Evolutionary conservation across 2,888 invertebrate species (phyloP).

Genomic region (Sussaba pulchella): DNA sequence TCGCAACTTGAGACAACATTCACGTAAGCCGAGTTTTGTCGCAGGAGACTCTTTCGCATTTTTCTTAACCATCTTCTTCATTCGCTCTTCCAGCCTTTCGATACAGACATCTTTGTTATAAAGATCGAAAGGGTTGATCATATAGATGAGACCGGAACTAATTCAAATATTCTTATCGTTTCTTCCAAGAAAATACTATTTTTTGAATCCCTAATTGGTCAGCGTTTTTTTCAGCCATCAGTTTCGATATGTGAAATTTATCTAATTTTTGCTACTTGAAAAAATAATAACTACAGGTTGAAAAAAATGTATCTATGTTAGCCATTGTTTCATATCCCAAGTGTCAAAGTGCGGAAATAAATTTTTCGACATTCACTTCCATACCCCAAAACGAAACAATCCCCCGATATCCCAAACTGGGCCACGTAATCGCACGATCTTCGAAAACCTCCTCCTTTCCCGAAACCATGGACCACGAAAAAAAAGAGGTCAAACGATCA

Average conservation of each 20-base stretch:
- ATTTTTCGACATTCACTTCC: too few relatives aligned
- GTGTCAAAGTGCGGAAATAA: too few relatives aligned
- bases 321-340: too few relatives aligned
- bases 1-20: slow-evolving; percentile 51
- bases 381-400: too few relatives aligned
- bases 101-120: not conserved
- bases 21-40: slow-evolving; percentile 26
- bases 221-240: too few relatives aligned
- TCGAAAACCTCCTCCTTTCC: not conserved
- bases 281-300: too few relatives aligned
- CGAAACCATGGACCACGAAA: not conserved
- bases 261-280: too few relatives aligned
- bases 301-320: too few relatives aligned
- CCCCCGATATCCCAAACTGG: too few relatives aligned
- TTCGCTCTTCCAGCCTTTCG: slow-evolving; percentile 23
- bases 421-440: not conserved
- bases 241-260: too few relatives aligned
- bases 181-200: too few relatives aligned
- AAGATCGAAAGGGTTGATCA: not conserved
- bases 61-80: not conserved
- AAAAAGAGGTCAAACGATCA: slow-evolving; percentile 14
- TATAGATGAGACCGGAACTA: not conserved
- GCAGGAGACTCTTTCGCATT: slow-evolving; percentile 2
- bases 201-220: not conserved
- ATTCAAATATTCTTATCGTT: not conserved